Percentiles rank a stretch among this genome's conserved stretches.
These are phyloP conservation scores for Diadumene lineata DNA, from an alignment of 92 coral and sea anemone species.

Conservation along the genomic window DNA sequence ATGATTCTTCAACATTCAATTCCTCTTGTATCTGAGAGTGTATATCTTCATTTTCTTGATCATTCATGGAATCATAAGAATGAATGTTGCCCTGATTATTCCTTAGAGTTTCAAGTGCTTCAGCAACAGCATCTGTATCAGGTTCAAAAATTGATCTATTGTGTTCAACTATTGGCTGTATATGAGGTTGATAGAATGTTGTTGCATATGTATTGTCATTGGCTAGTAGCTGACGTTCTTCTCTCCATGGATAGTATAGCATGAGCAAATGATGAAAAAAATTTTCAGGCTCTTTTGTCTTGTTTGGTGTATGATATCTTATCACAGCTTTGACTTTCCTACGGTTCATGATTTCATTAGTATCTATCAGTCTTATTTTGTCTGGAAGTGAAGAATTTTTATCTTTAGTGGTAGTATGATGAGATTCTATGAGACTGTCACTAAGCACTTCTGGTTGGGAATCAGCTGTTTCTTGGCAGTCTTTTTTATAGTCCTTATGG, in stretches of 20 bases:
- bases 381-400: neutral
- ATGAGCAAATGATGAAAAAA: conserved; percentile 59
- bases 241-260: conserved; percentile 59
- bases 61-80: conserved; percentile 53
- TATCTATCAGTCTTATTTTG: conserved; percentile 36
- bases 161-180: conserved; percentile 45
- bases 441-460: neutral
- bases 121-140: conserved; percentile 49
- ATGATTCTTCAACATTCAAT: conserved; percentile 34
- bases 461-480: neutral
- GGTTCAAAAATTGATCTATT: conserved; percentile 60
- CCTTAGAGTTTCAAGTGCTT: conserved; percentile 45
- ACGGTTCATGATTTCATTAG: conserved; percentile 53
- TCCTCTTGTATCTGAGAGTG: conserved; percentile 26
- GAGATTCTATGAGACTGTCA: neutral
- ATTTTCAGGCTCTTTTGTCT: conserved; percentile 49
- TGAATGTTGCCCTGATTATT: conserved; percentile 36
- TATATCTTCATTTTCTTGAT: conserved; percentile 22
- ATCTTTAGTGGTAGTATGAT: neutral
- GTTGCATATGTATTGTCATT: conserved; percentile 46
- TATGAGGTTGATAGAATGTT: conserved; percentile 40
- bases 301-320: conserved; percentile 50
- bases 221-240: conserved; percentile 43
- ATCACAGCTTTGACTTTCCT: conserved; percentile 62
- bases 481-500: neutral